Conservation (phyloP, 2,888 invertebrate species). For the Pristionchus mayeri region DNA sequence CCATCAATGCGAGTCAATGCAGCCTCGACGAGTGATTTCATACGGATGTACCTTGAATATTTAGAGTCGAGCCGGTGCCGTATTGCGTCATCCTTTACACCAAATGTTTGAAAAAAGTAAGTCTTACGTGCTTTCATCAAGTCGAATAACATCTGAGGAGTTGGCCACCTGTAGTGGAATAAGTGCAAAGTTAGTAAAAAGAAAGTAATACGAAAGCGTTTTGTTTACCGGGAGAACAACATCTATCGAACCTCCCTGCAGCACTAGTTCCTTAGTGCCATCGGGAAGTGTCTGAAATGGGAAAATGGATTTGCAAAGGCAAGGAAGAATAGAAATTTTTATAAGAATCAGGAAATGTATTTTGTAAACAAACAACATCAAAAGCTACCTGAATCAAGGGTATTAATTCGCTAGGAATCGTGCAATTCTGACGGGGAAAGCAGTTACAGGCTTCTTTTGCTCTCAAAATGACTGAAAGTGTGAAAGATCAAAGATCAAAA, state of each 20-base stretch:
- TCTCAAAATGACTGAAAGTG: not conserved
- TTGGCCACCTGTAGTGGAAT: not conserved
- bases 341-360: too few relatives aligned
- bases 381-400: constrained; percentile 9
- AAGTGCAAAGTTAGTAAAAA: not conserved
- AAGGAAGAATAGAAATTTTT: too few relatives aligned
- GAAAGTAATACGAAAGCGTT: not conserved
- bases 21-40: constrained; percentile 2
- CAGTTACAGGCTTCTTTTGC: not conserved
- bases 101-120: not conserved
- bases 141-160: constrained; percentile 20
- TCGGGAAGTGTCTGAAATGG: not conserved
- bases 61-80: too few relatives aligned
- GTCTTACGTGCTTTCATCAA: constrained; percentile 19
- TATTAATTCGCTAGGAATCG: not conserved
- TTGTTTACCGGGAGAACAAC: constrained; percentile 8
- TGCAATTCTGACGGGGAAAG: constrained; percentile 1
- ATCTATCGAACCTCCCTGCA: not conserved
- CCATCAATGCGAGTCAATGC: not conserved
- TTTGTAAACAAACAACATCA: too few relatives aligned
- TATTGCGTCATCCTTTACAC: too few relatives aligned
- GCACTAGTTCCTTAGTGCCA: not conserved
- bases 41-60: not conserved
- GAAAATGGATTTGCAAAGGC: too few relatives aligned
- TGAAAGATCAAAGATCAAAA: too few relatives aligned